phyloP scores from a whole-genome alignment of 2,888 invertebrate genomes.

The Tachina grossa region DNA sequence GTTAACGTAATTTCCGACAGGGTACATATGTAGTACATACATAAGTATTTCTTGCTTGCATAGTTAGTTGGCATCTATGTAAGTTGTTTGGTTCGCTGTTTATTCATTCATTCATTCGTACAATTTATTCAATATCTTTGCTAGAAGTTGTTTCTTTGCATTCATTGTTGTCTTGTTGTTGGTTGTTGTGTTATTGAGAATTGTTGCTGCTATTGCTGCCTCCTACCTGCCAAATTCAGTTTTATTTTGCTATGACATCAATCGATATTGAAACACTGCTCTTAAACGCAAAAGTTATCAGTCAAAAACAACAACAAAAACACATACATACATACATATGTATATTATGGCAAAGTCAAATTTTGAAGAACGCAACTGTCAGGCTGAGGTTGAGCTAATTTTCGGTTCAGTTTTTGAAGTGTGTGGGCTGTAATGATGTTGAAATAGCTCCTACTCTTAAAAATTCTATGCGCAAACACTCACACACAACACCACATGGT shows the following conservation, averaged over 20 bases:
- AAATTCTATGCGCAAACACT: conserved; percentile 23
- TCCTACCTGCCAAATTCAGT: conserved; percentile 64
- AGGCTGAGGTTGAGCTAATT: conserved; percentile 28
- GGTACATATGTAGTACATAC: too few relatives aligned
- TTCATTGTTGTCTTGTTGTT: conserved; percentile 12
- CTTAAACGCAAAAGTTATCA: conserved; percentile 40
- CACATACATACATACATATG: too few relatives aligned
- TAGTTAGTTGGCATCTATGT: neutral
- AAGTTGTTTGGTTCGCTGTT: neutral
- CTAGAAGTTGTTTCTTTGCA: conserved; percentile 20
- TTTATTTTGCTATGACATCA: conserved; percentile 72
- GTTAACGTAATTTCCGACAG: too few relatives aligned
- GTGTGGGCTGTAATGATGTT: conserved; percentile 62
- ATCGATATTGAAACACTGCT: conserved; percentile 74
- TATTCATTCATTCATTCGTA: neutral
- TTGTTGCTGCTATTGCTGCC: conserved; percentile 46
- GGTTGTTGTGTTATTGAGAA: conserved; percentile 9
- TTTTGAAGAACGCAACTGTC: conserved; percentile 30
- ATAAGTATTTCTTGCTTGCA: neutral
- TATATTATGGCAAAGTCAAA: conserved; percentile 35
- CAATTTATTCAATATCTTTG: conserved; percentile 32
- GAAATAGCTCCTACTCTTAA: conserved; percentile 65
- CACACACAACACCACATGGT: conserved; percentile 26
- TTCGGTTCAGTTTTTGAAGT: conserved; percentile 45
- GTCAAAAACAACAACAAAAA: conserved; percentile 15